A percentile compares a stretch with the other conserved stretches of the same genome.
phyloP scores from a whole-genome alignment of 2,113 vertebrate genomes.

The Heliornis fulica region DNA sequence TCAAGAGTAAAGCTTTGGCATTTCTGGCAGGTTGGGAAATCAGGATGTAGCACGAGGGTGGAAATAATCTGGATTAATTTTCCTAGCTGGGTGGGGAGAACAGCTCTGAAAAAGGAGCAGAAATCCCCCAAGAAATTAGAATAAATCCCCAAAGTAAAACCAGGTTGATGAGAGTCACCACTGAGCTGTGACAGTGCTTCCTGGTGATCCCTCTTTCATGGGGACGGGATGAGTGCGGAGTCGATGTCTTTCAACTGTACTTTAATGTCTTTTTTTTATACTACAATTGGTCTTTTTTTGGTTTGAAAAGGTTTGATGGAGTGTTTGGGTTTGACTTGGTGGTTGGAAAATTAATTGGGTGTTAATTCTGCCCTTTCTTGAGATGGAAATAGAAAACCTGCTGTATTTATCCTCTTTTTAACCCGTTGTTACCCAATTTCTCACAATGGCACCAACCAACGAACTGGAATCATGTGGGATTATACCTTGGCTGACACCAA shows the following conservation, averaged over 20 bases:
- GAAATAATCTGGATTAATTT: not conserved
- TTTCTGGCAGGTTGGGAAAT: not conserved
- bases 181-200: not conserved
- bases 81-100: not conserved
- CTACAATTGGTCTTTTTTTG: too few relatives aligned
- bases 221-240: too few relatives aligned
- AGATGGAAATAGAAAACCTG: not conserved
- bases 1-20: fast-evolving
- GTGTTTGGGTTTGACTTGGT: not conserved
- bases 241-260: fast-evolving
- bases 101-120: not conserved
- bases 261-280: not conserved
- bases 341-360: not conserved
- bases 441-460: fast-evolving
- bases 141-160: too few relatives aligned
- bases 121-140: not conserved
- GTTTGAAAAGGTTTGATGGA: too few relatives aligned
- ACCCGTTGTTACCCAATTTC: not conserved
- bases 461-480: fast-evolving
- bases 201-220: fast-evolving
- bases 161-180: fast-evolving
- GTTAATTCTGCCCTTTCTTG: too few relatives aligned
- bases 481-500: fast-evolving
- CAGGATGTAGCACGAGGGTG: fast-evolving
- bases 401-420: fast-evolving